Evolutionary conservation across 2,797 vertebrate species (phyloP).

Genomic region (Microchirus variegatus): DNA sequence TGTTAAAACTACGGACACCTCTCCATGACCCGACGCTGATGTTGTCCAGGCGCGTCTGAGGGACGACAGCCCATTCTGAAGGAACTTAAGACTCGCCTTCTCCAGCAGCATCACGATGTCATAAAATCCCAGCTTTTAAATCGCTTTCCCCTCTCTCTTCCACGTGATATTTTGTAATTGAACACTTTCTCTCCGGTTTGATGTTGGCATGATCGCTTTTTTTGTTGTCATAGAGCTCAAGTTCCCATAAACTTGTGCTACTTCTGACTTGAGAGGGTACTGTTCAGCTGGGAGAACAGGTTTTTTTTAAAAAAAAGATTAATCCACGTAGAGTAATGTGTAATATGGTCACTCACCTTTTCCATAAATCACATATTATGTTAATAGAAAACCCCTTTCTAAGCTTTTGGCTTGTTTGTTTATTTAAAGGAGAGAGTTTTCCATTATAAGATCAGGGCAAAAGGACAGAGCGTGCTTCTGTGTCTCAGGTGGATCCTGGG

Average conservation of each 20-base stretch:
- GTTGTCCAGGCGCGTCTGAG: constrained; percentile 76
- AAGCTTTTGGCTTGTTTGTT: background rate
- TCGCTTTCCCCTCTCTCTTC: constrained; percentile 72
- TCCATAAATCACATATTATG: background rate
- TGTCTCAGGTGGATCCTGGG: background rate
- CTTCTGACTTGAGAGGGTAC: constrained; percentile 15
- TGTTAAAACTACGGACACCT: constrained; percentile 64
- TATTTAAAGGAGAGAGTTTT: background rate
- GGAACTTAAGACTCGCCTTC: constrained; percentile 79
- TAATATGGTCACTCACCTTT: background rate
- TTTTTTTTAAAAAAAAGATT: background rate
- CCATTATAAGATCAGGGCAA: background rate
- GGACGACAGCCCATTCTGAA: constrained; percentile 76
- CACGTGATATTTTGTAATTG: constrained; percentile 87
- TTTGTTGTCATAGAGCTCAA: constrained; percentile 14
- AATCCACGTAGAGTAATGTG: background rate
- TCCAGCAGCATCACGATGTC: constrained; percentile 67
- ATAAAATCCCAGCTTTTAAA: constrained; percentile 85
- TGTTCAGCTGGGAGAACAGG: background rate
- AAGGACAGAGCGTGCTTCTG: background rate
- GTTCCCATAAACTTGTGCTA: constrained; percentile 38
- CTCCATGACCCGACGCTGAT: constrained; percentile 76
- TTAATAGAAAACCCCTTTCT: background rate
- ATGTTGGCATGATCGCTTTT: constrained; percentile 29
- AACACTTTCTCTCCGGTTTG: constrained; percentile 61